Base-by-base conservation (phyloP, 2,888 invertebrate genomes). In the Drosophila neotestacea region DNA sequence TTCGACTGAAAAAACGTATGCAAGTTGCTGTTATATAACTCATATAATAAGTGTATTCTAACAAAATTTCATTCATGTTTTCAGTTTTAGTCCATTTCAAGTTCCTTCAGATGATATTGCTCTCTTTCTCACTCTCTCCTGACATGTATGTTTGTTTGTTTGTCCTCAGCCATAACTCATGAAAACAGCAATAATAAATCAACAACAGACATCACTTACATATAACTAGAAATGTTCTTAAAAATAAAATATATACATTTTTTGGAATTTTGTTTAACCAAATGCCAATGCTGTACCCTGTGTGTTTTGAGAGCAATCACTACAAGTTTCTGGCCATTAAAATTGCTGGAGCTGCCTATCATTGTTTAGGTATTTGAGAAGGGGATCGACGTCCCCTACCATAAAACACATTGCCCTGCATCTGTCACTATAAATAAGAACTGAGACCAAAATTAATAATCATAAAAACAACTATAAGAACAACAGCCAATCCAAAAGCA, bases 361-460 rank as follows among this genome's bases (percentile, higher is more conserved):
- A 55, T 62, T 65, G 16, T 65, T 47, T 46, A 51, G 67, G 51
- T 66, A 70, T 69, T 13, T 50, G 36, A 16, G 36, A 42, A 30
- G 32, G 30, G 13, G 16, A 4, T 1, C 7, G 4, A 10, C 30
- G 10, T 34, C 30, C 4, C 6, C 27, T 51, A 16, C 56, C 41
- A 16, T 63, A 50, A 62, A 76, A 80, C 81, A 72, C 73, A 78
- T 72, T 87, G 88, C 77, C 88, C 83, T 87, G 76, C 85, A 87
- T 84, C 82, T 84, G 85, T 82, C 72, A 67, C 85, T 83, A 80
- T 85, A 83, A 86, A 86, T 77, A 86, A 77, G 59, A 58, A 16
- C 54, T 72, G 72, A 73, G 55, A 70, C 61, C 63, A 64, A 76
- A 84, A 83, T 70, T 76, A 81, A 88, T 83, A 85, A 79, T 47